Percentiles rank a stretch among this genome's conserved stretches.
phyloP scores from a whole-genome alignment of 2,888 invertebrate species.

The Nomada flava region DNA sequence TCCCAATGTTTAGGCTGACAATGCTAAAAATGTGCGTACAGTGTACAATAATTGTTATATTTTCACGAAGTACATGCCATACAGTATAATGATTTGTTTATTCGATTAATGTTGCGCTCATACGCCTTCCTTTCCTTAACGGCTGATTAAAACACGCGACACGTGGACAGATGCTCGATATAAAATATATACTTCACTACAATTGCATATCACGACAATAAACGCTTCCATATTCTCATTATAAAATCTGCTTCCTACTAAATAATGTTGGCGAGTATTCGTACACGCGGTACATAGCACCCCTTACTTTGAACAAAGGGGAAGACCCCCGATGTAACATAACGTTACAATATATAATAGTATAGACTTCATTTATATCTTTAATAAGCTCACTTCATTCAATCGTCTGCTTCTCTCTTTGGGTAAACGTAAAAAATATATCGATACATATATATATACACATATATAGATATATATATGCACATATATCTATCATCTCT shows the following conservation, averaged over 20 bases:
- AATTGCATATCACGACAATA: conserved; percentile 71
- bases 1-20: conserved; percentile 61
- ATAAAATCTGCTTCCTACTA: conserved; percentile 74
- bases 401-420: conserved; percentile 77
- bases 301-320: conserved; percentile 66
- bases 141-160: conserved; percentile 40
- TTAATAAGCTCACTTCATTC: conserved; percentile 76
- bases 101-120: conserved; percentile 45
- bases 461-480: conserved; percentile 28
- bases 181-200: conserved; percentile 72
- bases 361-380: conserved; percentile 66
- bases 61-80: conserved; percentile 74
- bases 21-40: conserved; percentile 75
- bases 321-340: conserved; percentile 67
- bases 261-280: conserved; percentile 73
- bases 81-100: conserved; percentile 64
- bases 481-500: conserved; percentile 64
- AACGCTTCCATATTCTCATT: conserved; percentile 73
- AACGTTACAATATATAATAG: conserved; percentile 64
- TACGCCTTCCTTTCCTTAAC: conserved; percentile 10
- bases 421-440: conserved; percentile 82
- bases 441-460: conserved; percentile 63
- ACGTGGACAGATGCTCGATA: conserved; percentile 66
- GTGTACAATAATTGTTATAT: conserved; percentile 73
- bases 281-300: conserved; percentile 68